phyloP scores from a whole-genome alignment of 2,888 invertebrate genomes.

The Plemyria rubiginata region DNA sequence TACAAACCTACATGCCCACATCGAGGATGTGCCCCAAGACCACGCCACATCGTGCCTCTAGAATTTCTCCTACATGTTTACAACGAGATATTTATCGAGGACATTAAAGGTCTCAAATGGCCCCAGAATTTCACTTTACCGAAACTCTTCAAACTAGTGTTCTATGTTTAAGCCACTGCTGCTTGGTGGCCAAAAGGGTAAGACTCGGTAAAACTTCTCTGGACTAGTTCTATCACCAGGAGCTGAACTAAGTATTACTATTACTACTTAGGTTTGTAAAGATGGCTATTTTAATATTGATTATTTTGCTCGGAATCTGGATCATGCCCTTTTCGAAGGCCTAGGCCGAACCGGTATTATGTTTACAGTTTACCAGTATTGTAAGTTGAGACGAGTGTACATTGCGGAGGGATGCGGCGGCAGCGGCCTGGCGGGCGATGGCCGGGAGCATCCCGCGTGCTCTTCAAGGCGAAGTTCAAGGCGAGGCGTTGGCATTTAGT shows the following conservation, averaged over 20 bases:
- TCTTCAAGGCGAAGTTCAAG: conserved; percentile 78
- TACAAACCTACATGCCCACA: no score
- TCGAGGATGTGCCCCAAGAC: no score
- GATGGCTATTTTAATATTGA: conserved; percentile 17
- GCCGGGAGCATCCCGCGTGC: conserved; percentile 65
- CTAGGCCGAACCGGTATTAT: conserved; percentile 66
- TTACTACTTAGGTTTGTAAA: not conserved
- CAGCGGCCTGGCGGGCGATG: conserved; percentile 44
- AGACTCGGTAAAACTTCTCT: not conserved
- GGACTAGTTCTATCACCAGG: not conserved
- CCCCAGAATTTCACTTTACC: not conserved
- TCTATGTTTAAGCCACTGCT: not conserved
- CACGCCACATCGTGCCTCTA: no score
- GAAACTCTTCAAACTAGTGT: no score
- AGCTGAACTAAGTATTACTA: not conserved
- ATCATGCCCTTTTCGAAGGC: conserved; percentile 68
- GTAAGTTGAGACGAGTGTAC: conserved; percentile 49
- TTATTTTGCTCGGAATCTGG: conserved; percentile 49
- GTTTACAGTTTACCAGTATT: conserved; percentile 60
- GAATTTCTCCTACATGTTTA: no score
- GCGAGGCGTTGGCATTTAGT: conserved; percentile 81
- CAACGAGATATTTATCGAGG: no score
- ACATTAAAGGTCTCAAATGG: not conserved
- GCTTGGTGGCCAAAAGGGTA: not conserved
- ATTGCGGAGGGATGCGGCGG: conserved; percentile 50